phyloP scores from a whole-genome alignment of 2,113 vertebrate genomes.

The Istiophorus platypterus region DNA sequence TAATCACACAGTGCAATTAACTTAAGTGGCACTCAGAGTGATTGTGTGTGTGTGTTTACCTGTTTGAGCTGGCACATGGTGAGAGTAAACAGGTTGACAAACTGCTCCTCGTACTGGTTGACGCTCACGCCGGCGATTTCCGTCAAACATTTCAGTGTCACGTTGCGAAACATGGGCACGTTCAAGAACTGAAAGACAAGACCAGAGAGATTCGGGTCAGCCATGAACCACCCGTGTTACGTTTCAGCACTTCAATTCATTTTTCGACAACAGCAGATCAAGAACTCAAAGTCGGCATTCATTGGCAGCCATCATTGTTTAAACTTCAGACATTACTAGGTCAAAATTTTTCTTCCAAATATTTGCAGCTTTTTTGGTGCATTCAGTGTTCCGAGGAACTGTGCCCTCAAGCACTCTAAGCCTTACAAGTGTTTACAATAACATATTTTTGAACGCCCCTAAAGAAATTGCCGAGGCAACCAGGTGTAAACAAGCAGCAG shows the following conservation, averaged over 20 bases:
- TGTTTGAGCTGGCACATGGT: slow-evolving; percentile 98
- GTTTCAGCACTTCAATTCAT: not conserved
- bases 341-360: too few relatives aligned
- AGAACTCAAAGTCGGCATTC: too few relatives aligned
- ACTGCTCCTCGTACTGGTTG: slow-evolving; percentile 97
- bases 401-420: too few relatives aligned
- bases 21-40: slow-evolving; percentile 21
- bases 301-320: too few relatives aligned
- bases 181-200: slow-evolving; percentile 89
- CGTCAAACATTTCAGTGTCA: slow-evolving; percentile 97
- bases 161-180: slow-evolving; percentile 97
- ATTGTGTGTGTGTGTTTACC: slow-evolving; percentile 78
- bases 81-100: slow-evolving; percentile 94
- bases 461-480: too few relatives aligned
- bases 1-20: slow-evolving; percentile 35
- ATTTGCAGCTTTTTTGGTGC: too few relatives aligned
- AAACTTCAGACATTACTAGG: too few relatives aligned
- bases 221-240: not conserved
- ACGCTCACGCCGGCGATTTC: slow-evolving; percentile 96
- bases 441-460: too few relatives aligned
- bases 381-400: too few relatives aligned
- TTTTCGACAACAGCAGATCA: not conserved
- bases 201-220: not conserved
- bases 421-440: too few relatives aligned
- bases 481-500: too few relatives aligned